Evolutionary conservation across 2,113 vertebrate species (phyloP), one percentile per base, ranked within the genome.

Genomic region (Delphinus delphis): DNA sequence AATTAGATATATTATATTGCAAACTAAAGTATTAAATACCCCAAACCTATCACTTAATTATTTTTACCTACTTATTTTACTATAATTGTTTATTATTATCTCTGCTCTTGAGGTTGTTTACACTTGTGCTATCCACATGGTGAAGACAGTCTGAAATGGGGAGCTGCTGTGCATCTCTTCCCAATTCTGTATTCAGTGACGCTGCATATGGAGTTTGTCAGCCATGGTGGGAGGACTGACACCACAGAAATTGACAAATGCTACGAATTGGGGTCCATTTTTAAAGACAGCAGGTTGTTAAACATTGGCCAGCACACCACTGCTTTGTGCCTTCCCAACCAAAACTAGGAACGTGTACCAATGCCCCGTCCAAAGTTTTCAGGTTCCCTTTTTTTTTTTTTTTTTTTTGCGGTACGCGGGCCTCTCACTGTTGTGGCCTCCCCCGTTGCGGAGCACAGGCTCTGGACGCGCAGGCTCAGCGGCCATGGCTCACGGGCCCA

Each of bases 11-110:
- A 38, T 63, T 50, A 47, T 60, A 53, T 38, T 55, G 63, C 58
- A 86, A 95, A 82, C 20, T 38, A 18, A 67, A 76, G 53, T 77
- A 36, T 44, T 86, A 85, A 47, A 62, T 55, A 53, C 3, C 38
- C 44, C 53, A 92, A 79, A 26, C 25, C 38, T 36, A 50, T 71
- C 41, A 63, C 26, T 92, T 67, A 71, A 70, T 83, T 87, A 70
- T 81, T 68, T 76, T 84, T 73, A 31, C 13, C 10, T 38, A 62
- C 67, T 67, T 53, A 47, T n/a, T 41, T 84, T 53, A 28, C 36
- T 62, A 28, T 13, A 47, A 74, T 85, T 71, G 53, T 74, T 79
- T 74, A 82, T 65, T n/a, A n/a, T 28, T 53, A 58, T n/a, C 28
- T 82, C 55, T 67, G 23, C 17, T 36, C 5, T 83, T 71, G 17